These are phyloP conservation scores for Mastomys natalensis DNA, from an alignment of 2,113 vertebrate species.

Conservation along the genomic window DNA sequence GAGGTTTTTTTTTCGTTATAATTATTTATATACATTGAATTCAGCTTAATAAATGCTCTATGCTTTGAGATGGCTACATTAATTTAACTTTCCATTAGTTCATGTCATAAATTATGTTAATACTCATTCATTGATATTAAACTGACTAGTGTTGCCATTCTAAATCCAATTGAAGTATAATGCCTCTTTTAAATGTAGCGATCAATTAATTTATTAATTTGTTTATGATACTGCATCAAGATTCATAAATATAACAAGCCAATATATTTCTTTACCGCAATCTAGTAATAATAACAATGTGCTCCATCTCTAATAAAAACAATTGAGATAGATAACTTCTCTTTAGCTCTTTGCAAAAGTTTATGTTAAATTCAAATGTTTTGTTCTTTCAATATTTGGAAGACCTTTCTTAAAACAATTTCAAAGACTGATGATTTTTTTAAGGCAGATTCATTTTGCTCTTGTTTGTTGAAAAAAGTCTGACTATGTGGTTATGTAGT, in stretches of 20 bases:
- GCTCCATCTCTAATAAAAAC: neutral
- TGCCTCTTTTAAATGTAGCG: neutral
- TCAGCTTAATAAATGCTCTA: neutral
- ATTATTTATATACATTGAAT: neutral
- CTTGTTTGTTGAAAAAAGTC: neutral
- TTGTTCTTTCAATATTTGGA: neutral
- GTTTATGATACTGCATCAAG: neutral
- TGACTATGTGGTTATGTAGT: neutral
- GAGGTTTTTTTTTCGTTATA: neutral
- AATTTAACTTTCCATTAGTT: neutral
- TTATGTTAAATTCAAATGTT: slow-evolving; percentile 23
- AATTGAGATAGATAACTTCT: neutral
- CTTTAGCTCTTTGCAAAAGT: neutral
- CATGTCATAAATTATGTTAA: neutral
- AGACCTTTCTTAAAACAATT: neutral
- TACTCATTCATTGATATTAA: neutral
- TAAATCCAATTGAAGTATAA: neutral
- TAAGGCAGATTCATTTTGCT: neutral
- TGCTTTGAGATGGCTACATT: neutral
- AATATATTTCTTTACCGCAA: neutral
- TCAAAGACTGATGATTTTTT: neutral
- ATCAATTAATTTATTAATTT: neutral
- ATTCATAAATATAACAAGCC: neutral
- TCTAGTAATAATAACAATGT: neutral
- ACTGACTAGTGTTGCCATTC: neutral